A percentile compares a stretch with the other conserved stretches of the same genome.
phyloP scores from a whole-genome alignment of 2,113 vertebrate species.

The Trogon melanurus region DNA sequence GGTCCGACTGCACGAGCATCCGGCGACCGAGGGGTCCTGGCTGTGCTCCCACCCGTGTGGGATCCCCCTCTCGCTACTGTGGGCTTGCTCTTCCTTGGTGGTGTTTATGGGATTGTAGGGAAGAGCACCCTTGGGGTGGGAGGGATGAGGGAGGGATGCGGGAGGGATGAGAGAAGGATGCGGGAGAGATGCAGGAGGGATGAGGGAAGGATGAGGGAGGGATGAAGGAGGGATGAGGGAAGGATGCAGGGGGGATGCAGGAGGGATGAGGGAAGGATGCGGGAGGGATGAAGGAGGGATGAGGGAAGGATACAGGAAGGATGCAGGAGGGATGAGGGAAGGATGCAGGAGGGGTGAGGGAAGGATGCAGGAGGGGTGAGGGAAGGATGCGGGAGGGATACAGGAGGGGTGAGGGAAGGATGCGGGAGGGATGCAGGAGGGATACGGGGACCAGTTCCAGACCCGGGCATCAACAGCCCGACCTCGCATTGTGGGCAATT shows the following conservation, averaged over 20 bases:
- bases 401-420: background rate
- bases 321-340: too few relatives aligned
- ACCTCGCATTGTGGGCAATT: rapidly evolving
- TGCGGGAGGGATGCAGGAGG: background rate
- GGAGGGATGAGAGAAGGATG: too few relatives aligned
- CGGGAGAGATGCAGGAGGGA: too few relatives aligned
- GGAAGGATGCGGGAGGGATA: too few relatives aligned
- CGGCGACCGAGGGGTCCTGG: too few relatives aligned
- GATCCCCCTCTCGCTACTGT: rapidly evolving
- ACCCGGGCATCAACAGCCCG: rapidly evolving
- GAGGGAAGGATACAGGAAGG: too few relatives aligned
- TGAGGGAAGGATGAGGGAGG: background rate
- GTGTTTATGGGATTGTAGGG: background rate
- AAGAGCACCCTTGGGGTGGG: background rate
- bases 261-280: too few relatives aligned
- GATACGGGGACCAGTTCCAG: background rate
- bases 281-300: too few relatives aligned
- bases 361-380: too few relatives aligned
- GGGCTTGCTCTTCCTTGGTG: rapidly evolving
- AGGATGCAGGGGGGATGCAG: too few relatives aligned
- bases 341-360: too few relatives aligned
- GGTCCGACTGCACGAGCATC: background rate
- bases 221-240: background rate
- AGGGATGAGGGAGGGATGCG: background rate
- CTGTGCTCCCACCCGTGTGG: too few relatives aligned